Evolutionary conservation across 2,797 vertebrate genomes (phyloP), one percentile per base, ranked within the genome.

Genomic region (Adrianichthys oophorus): DNA sequence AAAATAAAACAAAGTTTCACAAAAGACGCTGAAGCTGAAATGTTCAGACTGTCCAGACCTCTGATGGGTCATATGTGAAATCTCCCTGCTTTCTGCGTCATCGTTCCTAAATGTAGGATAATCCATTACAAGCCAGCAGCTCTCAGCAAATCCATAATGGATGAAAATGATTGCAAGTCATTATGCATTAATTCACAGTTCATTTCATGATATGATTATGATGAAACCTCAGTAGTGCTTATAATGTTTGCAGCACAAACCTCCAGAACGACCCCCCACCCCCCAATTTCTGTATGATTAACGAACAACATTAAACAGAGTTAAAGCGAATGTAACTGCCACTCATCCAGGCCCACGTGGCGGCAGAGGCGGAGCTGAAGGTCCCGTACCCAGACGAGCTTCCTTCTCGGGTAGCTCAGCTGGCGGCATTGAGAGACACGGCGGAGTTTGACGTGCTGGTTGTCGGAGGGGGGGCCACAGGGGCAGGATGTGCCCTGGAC

Each of bases 391-490:
- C 88, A 19, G 79, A 85, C 0, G 86, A 92, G 7, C 87, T 96
- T 5, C 98, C 97, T 0, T 88, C 90, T 0, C 90, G 98, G 15
- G 89, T 92, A 77, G 85, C 91, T 23, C 96, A 98, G 76, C 80
- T 98, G 0, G 2, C 62, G 1, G 66, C 87, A 1, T 87, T 98
- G 74, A 82, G 76, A 4, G 87, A 59, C 85, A 85, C 88, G 0
- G 48, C 79, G 0, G 95, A 98, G 76, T 99, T 98, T 23, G 97
- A 99, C 1, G 88, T 99, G 0, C 89, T 99, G 1, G 75, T 99
- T 2, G 93, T 99, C 0, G 97, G 97, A 0, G 97, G 97, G 5
- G 97, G 97, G 41, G 97, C 97, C 61, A 99, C 97, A 0, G 97
- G 97, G 4, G 87, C 94, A 0, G 97, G 97, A 80, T 99, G 97